Evolutionary conservation across 2,888 invertebrate genomes (phyloP).

Genomic region (Ecdyonurus torrentis): DNA sequence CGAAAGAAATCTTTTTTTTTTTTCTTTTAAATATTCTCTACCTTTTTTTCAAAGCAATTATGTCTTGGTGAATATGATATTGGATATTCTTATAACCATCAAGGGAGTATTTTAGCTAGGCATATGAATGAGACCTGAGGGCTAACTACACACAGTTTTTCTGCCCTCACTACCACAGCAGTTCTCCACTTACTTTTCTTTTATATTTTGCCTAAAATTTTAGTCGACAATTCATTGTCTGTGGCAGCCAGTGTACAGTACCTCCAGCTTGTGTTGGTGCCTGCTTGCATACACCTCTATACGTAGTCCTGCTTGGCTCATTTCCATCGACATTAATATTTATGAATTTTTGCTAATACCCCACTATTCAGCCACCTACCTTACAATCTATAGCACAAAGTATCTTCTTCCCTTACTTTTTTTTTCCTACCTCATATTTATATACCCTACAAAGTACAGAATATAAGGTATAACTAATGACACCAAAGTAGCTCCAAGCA

Average conservation of each 20-base stretch:
- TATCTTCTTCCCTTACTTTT: no score
- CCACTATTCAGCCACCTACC: not conserved
- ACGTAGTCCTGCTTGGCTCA: no score
- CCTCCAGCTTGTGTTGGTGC: no score
- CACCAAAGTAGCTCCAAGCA: not conserved
- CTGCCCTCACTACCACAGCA: not conserved
- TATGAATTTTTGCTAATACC: not conserved
- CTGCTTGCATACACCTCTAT: no score
- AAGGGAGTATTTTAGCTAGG: not conserved
- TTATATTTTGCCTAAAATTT: not conserved
- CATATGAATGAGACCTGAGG: not conserved
- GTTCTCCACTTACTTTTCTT: no score
- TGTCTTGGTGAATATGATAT: not conserved
- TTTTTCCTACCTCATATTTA: no score
- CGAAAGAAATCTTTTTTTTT: no score
- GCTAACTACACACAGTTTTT: not conserved
- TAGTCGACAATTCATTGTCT: not conserved
- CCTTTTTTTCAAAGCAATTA: not conserved
- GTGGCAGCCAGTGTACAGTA: no score
- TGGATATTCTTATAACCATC: not conserved
- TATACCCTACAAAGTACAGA: not conserved
- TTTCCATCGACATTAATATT: not conserved
- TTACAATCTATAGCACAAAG: not conserved
- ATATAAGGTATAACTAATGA: not conserved
- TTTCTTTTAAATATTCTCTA: not conserved